These are phyloP conservation scores for Drosophila sechellia DNA, from an alignment of 1,140 invertebrate species.

Conservation along the genomic window DNA sequence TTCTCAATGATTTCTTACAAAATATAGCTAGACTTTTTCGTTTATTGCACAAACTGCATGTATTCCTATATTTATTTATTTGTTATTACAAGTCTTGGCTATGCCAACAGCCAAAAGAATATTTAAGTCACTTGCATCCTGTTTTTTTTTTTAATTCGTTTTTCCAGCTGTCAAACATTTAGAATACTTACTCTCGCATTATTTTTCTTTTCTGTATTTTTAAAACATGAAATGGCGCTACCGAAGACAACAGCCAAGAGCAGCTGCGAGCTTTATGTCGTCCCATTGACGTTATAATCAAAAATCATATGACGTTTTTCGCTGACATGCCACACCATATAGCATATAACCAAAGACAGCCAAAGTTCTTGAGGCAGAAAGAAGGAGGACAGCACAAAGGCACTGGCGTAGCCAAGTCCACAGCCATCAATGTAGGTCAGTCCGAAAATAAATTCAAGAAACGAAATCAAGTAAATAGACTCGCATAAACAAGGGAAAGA, in stretches of 20 bases:
- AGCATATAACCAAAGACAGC: conserved; percentile 11
- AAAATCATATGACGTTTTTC: conserved; percentile 68
- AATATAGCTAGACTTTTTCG: too few relatives aligned
- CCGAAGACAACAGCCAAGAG: conserved; percentile 23
- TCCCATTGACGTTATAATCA: conserved; percentile 69
- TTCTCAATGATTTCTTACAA: too few relatives aligned
- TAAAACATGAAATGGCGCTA: conserved; percentile 49
- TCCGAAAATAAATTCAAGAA: conserved; percentile 70
- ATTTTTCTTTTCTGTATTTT: conserved; percentile 35
- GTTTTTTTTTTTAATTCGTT: conserved; percentile 13
- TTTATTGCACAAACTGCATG: background rate
- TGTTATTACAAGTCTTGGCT: background rate
- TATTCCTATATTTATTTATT: background rate
- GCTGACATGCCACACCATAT: conserved; percentile 2
- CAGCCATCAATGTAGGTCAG: conserved; percentile 71
- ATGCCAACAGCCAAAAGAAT: background rate
- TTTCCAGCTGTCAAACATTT: conserved; percentile 62
- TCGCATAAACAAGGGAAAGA: conserved; percentile 22
- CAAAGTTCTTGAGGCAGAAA: conserved; percentile 34
- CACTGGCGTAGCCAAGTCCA: conserved; percentile 16
- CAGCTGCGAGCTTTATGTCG: conserved; percentile 51
- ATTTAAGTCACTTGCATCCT: background rate
- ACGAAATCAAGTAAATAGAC: conserved; percentile 55
- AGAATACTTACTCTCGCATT: conserved; percentile 23
- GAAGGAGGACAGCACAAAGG: conserved; percentile 20